Conservation (phyloP, 2,113 vertebrate species). For the Epinephelus moara region DNA sequence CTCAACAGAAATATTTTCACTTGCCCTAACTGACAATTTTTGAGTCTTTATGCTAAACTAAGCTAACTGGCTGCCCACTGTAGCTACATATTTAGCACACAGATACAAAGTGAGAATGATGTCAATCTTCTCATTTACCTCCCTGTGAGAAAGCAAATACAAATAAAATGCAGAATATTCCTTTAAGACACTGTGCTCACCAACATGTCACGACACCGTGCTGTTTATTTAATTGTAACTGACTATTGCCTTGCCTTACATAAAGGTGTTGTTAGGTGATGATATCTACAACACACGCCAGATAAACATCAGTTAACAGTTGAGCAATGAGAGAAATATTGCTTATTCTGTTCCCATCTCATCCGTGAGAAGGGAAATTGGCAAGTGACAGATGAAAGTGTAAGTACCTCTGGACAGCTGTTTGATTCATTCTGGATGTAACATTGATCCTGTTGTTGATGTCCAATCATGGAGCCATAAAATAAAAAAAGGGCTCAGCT, state of each 20-base stretch:
- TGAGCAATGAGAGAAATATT: constrained; percentile 63
- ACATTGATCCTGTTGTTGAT: constrained; percentile 70
- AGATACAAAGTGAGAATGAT: not conserved
- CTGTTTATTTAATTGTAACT: constrained; percentile 34
- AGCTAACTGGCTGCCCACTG: not conserved
- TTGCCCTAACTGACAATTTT: not conserved
- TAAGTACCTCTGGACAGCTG: constrained; percentile 66
- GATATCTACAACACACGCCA: constrained; percentile 33
- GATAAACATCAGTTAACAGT: constrained; percentile 50
- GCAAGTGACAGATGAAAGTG: constrained; percentile 68
- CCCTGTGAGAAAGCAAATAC: constrained; percentile 4
- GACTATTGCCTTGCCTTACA: not conserved
- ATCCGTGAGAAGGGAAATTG: constrained; percentile 48
- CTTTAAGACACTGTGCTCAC: not conserved
- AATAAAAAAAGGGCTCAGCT: constrained; percentile 41
- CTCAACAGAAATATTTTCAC: not conserved
- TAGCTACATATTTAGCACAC: not conserved
- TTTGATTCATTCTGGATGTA: constrained; percentile 69
- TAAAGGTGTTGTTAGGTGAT: constrained; percentile 16
- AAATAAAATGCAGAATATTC: not conserved
- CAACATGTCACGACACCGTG: constrained; percentile 10
- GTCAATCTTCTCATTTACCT: not conserved
- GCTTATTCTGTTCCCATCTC: constrained; percentile 55
- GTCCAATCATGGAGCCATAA: constrained; percentile 64
- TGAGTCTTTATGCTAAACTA: not conserved